Percentiles rank a stretch among this genome's conserved stretches.
Evolutionary conservation across 2,888 invertebrate species (phyloP).

Genomic region (Trissoscelio sp.): DNA sequence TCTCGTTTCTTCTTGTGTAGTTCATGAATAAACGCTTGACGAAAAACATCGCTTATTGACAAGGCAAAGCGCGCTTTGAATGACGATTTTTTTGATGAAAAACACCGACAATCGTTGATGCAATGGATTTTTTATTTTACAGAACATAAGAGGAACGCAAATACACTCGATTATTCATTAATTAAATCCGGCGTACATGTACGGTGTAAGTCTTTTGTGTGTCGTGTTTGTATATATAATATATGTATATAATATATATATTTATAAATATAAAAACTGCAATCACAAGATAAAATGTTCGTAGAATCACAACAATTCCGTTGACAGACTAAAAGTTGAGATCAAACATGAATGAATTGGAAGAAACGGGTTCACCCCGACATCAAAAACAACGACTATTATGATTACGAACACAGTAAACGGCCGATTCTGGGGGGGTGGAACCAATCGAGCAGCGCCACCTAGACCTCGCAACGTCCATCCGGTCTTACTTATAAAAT

Average conservation of each 20-base stretch:
- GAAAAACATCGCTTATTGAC: slow-evolving; percentile 1
- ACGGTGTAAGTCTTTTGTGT: neutral
- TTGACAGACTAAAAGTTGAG: slow-evolving; percentile 42
- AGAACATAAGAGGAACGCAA: neutral
- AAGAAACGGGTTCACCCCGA: slow-evolving; percentile 15
- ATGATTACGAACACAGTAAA: slow-evolving; percentile 7
- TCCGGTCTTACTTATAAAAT: slow-evolving; percentile 28
- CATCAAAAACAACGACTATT: slow-evolving; percentile 8
- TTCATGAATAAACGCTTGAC: slow-evolving; percentile 5
- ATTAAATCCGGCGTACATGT: slow-evolving; percentile 6
- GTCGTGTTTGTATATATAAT: slow-evolving; percentile 7
- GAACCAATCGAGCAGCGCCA: slow-evolving; percentile 24
- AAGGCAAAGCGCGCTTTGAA: neutral
- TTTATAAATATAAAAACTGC: slow-evolving; percentile 54
- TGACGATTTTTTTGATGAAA: slow-evolving; percentile 12
- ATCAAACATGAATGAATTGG: slow-evolving; percentile 27
- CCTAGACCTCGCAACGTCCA: slow-evolving; percentile 12
- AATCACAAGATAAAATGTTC: slow-evolving; percentile 57
- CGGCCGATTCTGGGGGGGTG: neutral
- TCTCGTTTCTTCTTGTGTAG: neutral
- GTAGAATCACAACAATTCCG: slow-evolving; percentile 54
- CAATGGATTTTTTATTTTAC: slow-evolving; percentile 13
- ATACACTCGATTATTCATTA: neutral
- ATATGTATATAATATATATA: slow-evolving; percentile 17
- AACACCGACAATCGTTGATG: slow-evolving; percentile 9